Evolutionary conservation across 2,888 invertebrate genomes (phyloP).

Genomic region (Stictocephala bisonia): DNA sequence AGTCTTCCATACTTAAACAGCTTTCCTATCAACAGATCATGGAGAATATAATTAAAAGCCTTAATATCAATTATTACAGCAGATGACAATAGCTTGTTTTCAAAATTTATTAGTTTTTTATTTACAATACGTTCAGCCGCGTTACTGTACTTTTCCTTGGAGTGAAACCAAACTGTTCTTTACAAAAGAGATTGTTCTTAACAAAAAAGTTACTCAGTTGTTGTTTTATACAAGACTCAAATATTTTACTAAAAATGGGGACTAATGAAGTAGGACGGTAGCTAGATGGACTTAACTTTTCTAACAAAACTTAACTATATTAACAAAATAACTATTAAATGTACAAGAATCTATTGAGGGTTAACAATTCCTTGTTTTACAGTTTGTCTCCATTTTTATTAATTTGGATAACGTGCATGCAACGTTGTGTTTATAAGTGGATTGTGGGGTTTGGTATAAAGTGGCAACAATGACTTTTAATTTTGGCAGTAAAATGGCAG

Average conservation of each 20-base stretch:
- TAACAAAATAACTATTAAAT: too few relatives aligned
- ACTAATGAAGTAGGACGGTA: constrained; percentile 6
- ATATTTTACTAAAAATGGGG: constrained; percentile 34
- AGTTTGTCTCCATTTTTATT: too few relatives aligned
- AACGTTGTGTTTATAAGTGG: background rate
- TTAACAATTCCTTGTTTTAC: too few relatives aligned
- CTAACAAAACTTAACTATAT: too few relatives aligned
- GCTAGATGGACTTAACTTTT: constrained; percentile 7
- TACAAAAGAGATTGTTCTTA: background rate
- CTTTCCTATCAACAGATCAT: background rate
- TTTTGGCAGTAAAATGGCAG: background rate
- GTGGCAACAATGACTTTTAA: background rate
- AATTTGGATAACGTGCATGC: too few relatives aligned
- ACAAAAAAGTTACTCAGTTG: constrained; percentile 1
- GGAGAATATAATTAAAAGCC: constrained; percentile 24
- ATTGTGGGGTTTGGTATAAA: background rate
- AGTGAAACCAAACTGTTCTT: constrained; percentile 24
- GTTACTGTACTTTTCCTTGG: background rate
- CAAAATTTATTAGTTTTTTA: constrained; percentile 10
- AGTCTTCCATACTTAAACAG: constrained; percentile 14
- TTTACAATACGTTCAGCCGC: constrained; percentile 12
- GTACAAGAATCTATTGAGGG: too few relatives aligned
- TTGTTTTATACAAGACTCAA: constrained; percentile 19
- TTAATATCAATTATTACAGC: constrained; percentile 25
- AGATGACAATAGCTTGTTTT: constrained; percentile 6